A percentile compares a stretch with the other conserved stretches of the same genome.
phyloP scores from a whole-genome alignment of 2,113 vertebrate species.

The Phylloscopus trochiloides region DNA sequence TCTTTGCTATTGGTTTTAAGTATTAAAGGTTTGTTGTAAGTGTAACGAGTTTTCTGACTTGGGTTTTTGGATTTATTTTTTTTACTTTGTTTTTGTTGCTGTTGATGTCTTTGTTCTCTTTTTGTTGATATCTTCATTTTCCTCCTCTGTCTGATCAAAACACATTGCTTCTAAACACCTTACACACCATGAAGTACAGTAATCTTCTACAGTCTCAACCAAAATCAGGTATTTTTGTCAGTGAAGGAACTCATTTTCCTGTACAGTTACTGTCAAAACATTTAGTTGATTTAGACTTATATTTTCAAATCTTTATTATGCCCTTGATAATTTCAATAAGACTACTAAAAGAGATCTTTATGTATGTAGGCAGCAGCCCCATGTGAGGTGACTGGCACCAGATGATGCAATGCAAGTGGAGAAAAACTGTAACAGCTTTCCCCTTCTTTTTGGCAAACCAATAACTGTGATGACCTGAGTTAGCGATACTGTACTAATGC shows the following conservation, averaged over 20 bases:
- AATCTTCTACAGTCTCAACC: not conserved
- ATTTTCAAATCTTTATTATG: not conserved
- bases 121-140: not conserved
- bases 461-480: not conserved
- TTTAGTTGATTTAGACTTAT: not conserved
- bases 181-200: not conserved
- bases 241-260: not conserved
- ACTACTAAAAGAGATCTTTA: not conserved
- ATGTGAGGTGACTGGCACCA: not conserved
- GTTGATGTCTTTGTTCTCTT: not conserved
- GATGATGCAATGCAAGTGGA: not conserved
- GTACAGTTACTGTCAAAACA: not conserved
- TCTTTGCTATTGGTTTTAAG: not conserved
- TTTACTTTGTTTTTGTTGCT: not conserved
- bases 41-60: not conserved
- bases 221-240: not conserved
- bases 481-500: not conserved
- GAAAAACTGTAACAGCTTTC: not conserved
- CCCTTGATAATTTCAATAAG: not conserved
- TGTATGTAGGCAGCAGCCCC: not conserved
- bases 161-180: not conserved
- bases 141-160: not conserved
- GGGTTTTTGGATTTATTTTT: rapidly evolving
- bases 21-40: not conserved
- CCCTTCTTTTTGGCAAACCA: not conserved